A percentile compares a stretch with the other conserved stretches of the same genome.
phyloP scores from a whole-genome alignment of 2,797 vertebrate genomes.

The Uromys caudimaculatus region DNA sequence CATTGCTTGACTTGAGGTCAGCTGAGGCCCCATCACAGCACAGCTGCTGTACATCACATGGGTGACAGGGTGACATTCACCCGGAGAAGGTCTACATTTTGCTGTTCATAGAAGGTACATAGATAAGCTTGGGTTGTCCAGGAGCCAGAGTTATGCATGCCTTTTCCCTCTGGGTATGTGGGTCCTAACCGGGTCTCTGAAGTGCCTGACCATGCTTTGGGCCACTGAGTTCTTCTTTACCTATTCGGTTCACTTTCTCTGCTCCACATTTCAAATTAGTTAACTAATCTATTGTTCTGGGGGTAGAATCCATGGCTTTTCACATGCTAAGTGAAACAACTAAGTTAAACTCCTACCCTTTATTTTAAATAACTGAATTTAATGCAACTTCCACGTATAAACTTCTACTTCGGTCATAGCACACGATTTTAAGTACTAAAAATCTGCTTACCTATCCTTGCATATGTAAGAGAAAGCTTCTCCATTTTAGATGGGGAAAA shows the following conservation, averaged over 20 bases:
- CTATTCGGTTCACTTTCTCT: background rate
- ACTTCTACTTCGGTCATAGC: slow-evolving; percentile 19
- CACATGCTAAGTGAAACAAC: background rate
- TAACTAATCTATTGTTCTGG: background rate
- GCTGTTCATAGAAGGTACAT: background rate
- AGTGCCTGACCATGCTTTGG: background rate
- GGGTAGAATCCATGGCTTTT: background rate
- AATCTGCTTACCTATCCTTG: background rate
- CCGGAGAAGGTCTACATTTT: slow-evolving; percentile 21
- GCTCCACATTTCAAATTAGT: background rate
- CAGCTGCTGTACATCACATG: background rate
- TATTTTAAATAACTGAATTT: slow-evolving; percentile 5
- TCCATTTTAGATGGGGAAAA: background rate
- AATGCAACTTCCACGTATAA: background rate
- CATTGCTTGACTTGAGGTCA: background rate
- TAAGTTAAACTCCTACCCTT: background rate
- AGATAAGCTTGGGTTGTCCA: background rate
- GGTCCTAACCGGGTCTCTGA: background rate
- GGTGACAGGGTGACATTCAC: background rate
- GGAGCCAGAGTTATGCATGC: background rate
- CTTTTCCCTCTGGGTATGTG: background rate
- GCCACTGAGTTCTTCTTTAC: background rate
- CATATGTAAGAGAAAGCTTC: background rate
- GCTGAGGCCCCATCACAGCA: background rate
- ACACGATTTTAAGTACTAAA: background rate